Evolutionary conservation across 2,888 invertebrate genomes (phyloP).

Genomic region (Drosophila gaucha): DNA sequence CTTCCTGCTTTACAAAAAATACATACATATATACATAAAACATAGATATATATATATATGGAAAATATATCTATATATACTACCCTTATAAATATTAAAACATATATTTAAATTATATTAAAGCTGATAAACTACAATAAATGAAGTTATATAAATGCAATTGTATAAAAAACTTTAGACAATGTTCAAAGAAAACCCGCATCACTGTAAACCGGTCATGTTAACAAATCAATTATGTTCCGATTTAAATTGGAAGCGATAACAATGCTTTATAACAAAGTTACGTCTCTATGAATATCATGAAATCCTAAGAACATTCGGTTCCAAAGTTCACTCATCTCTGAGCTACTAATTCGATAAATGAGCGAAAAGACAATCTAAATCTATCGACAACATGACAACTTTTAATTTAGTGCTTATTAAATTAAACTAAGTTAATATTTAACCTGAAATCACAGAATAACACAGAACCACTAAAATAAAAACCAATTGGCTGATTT

Average conservation of each 20-base stretch:
- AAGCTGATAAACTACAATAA: constrained; percentile 69
- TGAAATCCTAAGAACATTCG: neutral
- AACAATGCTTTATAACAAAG: neutral
- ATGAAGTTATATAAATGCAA: constrained; percentile 64
- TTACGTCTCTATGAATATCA: neutral
- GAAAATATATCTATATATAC: constrained; percentile 39
- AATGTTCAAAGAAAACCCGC: neutral
- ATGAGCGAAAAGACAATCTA: neutral
- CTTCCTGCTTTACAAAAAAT: constrained; percentile 76
- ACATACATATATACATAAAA: constrained; percentile 36
- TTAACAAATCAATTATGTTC: neutral
- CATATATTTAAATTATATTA: constrained; percentile 62
- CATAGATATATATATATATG: constrained; percentile 37
- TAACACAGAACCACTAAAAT: neutral
- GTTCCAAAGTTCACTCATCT: neutral
- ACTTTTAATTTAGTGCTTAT: no score
- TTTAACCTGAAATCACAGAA: neutral
- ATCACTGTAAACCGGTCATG: neutral
- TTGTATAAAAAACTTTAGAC: neutral
- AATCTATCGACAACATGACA: neutral
- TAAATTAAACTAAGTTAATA: neutral
- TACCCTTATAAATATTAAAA: constrained; percentile 57
- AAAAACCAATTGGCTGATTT: neutral
- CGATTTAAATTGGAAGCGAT: neutral
- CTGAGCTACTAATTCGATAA: constrained; percentile 7